These are phyloP conservation scores for Sinhomidia bicolor DNA, from an alignment of 2,888 invertebrate species.

Conservation along the genomic window DNA sequence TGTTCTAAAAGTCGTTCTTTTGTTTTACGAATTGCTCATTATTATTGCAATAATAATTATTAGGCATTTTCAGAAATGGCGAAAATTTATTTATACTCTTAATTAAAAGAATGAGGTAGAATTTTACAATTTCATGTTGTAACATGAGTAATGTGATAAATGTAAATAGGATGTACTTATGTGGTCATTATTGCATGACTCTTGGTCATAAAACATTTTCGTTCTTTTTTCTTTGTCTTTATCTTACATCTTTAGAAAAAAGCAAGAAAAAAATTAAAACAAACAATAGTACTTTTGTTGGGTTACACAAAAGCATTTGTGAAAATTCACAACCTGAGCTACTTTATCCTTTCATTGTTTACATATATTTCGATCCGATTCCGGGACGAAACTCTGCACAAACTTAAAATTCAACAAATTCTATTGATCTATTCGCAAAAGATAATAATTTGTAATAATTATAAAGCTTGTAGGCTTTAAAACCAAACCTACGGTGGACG, in stretches of 20 bases:
- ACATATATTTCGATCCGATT: no score
- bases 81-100: constrained; percentile 51
- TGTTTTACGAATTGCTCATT: constrained; percentile 6
- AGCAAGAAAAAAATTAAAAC: constrained; percentile 12
- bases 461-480: no score
- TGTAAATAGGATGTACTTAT: constrained; percentile 10
- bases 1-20: constrained; percentile 27
- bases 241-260: neutral
- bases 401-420: no score
- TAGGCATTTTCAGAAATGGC: constrained; percentile 13
- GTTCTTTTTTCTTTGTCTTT: neutral
- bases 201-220: constrained; percentile 46
- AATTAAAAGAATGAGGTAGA: constrained; percentile 36
- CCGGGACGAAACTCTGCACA: no score
- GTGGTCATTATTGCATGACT: constrained; percentile 60
- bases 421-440: no score
- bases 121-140: constrained; percentile 3
- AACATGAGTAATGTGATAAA: neutral
- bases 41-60: neutral
- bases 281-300: constrained; percentile 17
- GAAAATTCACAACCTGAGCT: no score
- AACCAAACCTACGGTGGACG: no score
- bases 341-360: no score
- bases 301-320: neutral
- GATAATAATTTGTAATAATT: no score